Evolutionary conservation across 2,888 invertebrate species (phyloP).

Genomic region (Salticus scenicus): DNA sequence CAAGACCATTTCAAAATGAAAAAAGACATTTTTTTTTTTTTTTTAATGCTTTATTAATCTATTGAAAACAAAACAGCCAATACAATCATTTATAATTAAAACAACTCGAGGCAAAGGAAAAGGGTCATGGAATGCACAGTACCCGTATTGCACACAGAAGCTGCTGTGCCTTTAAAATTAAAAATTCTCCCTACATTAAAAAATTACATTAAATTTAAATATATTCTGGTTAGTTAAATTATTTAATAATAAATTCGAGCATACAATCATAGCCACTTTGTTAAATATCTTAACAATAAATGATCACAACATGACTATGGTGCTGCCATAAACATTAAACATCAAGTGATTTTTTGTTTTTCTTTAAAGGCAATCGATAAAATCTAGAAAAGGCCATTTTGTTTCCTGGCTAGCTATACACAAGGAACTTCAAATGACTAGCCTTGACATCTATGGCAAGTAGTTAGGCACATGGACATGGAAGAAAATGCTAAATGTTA

Average conservation of each 20-base stretch:
- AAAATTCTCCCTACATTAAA: slow-evolving; percentile 51
- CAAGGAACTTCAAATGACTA: slow-evolving; percentile 70
- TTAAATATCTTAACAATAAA: slow-evolving; percentile 63
- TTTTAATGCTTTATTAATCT: slow-evolving; percentile 70
- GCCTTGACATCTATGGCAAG: slow-evolving; percentile 70
- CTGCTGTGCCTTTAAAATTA: slow-evolving; percentile 67
- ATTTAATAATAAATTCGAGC: slow-evolving; percentile 61
- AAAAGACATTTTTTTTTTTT: neutral
- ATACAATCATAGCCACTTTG: slow-evolving; percentile 59
- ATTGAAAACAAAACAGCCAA: slow-evolving; percentile 63
- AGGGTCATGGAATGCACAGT: slow-evolving; percentile 71
- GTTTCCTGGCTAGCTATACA: slow-evolving; percentile 69
- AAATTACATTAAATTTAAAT: slow-evolving; percentile 47
- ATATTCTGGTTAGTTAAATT: slow-evolving; percentile 47
- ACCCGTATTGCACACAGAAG: slow-evolving; percentile 71
- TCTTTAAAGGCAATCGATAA: slow-evolving; percentile 69
- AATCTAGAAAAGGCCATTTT: slow-evolving; percentile 70
- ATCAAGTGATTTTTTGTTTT: slow-evolving; percentile 66
- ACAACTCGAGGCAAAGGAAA: slow-evolving; percentile 63
- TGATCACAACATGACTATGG: slow-evolving; percentile 69
- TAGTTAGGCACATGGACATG: slow-evolving; percentile 69
- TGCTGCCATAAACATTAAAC: slow-evolving; percentile 65
- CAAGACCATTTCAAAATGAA: neutral
- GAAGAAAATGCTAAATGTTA: slow-evolving; percentile 60
- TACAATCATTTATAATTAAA: slow-evolving; percentile 66